Conservation (phyloP, 2,113 vertebrate genomes). For the Hylia prasina region DNA sequence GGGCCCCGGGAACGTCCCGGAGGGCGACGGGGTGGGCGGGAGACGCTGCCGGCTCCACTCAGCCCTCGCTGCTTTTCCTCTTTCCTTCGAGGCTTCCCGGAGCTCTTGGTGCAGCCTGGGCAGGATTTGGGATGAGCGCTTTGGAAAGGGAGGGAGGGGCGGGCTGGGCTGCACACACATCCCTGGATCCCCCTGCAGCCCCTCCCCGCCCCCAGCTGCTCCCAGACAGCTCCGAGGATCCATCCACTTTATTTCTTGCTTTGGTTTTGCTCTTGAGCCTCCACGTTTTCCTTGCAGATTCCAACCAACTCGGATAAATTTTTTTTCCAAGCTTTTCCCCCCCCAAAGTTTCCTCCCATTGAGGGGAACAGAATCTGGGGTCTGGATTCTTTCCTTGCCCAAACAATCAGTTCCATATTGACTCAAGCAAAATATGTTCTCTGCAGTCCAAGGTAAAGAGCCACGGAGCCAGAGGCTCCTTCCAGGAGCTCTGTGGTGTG, state of each 20-base stretch:
- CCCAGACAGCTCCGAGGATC: rapidly evolving
- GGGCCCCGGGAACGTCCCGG: no score
- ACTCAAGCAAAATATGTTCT: conserved; percentile 6
- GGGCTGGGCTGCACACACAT: rapidly evolving
- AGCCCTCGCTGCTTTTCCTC: no score
- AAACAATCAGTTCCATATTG: background rate
- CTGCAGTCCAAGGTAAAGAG: background rate
- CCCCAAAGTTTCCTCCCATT: rapidly evolving
- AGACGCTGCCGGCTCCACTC: no score
- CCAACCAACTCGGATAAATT: background rate
- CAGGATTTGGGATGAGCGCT: background rate
- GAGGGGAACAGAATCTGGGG: background rate
- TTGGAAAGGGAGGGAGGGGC: background rate
- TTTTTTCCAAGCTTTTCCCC: background rate
- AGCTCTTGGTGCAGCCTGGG: rapidly evolving
- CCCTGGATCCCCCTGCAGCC: background rate
- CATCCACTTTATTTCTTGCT: background rate
- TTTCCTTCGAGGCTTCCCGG: background rate
- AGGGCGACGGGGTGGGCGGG: no score
- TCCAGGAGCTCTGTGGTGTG: background rate
- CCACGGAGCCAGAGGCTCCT: background rate
- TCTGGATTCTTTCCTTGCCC: background rate
- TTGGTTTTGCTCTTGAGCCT: background rate
- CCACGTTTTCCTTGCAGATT: background rate
- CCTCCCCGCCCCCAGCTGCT: background rate